A percentile compares a stretch with the other conserved stretches of the same genome.
phyloP scores from a whole-genome alignment of 2,113 vertebrate genomes.

The Centropus unirufus region DNA sequence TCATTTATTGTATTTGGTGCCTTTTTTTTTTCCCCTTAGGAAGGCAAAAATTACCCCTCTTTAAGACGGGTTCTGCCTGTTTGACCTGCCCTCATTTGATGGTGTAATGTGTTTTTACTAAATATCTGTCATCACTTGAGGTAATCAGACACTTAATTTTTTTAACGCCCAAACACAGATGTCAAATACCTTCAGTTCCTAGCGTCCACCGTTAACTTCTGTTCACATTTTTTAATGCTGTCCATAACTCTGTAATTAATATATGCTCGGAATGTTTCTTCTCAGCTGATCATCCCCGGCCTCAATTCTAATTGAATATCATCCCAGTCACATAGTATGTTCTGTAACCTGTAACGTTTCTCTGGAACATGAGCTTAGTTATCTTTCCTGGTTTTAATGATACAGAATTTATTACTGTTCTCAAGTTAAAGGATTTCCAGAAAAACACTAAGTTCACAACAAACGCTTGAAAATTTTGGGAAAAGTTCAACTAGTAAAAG shows the following conservation, averaged over 20 bases:
- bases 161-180: neutral
- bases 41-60: neutral
- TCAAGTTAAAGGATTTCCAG: neutral
- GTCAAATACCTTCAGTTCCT: neutral
- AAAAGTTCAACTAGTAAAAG: neutral
- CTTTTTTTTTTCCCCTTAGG: neutral
- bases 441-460: neutral
- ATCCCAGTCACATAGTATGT: neutral
- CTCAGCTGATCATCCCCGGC: neutral
- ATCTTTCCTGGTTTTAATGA: neutral
- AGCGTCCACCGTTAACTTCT: neutral
- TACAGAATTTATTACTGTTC: neutral
- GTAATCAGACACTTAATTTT: neutral
- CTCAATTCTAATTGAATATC: neutral
- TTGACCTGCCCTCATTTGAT: neutral
- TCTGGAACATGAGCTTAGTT: neutral
- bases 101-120: neutral
- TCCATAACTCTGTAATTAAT: neutral
- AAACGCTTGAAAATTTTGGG: neutral
- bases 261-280: neutral
- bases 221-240: neutral
- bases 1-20: neutral
- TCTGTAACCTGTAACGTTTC: neutral
- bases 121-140: neutral
- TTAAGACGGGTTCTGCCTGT: neutral